Evolutionary conservation across 2,113 vertebrate species (phyloP).

Genomic region (Engraulis encrasicolus): DNA sequence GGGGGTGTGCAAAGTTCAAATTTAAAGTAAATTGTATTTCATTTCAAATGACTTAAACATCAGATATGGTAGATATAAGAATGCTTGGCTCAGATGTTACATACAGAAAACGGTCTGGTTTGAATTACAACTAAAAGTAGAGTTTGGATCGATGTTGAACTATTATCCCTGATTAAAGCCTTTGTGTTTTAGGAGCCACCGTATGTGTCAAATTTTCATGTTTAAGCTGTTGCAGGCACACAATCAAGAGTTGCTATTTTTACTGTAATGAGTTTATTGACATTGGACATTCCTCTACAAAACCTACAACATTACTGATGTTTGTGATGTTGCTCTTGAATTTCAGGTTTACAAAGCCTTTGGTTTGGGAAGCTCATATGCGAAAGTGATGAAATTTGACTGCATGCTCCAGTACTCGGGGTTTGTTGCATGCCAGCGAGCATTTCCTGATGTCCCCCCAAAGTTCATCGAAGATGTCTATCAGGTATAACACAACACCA

Average conservation of each 20-base stretch:
- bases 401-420: slow-evolving; percentile 64
- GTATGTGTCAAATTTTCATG: background rate
- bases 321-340: background rate
- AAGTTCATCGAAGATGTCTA: slow-evolving; percentile 68
- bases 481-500: slow-evolving; percentile 62
- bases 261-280: background rate
- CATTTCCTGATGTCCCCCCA: slow-evolving; percentile 61
- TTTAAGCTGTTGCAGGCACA: background rate
- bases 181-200: too few species aligned
- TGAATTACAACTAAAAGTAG: too few species aligned
- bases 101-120: too few species aligned
- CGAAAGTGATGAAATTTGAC: slow-evolving; percentile 70
- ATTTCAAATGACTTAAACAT: too few species aligned
- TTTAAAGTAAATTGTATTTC: too few species aligned
- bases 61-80: too few species aligned
- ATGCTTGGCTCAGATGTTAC: too few species aligned
- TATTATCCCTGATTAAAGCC: background rate
- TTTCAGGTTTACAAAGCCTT: slow-evolving; percentile 70
- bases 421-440: slow-evolving; percentile 41
- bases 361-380: slow-evolving; percentile 71
- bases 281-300: background rate
- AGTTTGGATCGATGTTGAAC: too few species aligned
- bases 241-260: background rate
- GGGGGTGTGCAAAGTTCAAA: too few species aligned
- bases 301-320: background rate